Evolutionary conservation across 1,140 invertebrate species (phyloP), one percentile per base, ranked within the genome.

Genomic region (Drosophila ficusphila): DNA sequence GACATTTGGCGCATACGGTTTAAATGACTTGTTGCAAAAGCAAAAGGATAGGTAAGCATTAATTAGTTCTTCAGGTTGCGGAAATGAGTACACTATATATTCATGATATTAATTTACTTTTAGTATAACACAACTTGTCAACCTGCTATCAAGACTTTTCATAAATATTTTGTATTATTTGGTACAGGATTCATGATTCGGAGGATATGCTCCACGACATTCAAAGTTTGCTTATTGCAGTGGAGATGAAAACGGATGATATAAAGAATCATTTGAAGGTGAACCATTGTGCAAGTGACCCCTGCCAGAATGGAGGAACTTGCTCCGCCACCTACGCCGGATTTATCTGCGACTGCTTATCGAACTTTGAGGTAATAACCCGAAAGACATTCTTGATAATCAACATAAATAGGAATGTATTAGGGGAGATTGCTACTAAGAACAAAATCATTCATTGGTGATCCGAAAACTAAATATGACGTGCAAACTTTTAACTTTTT

Each of bases 311-410:
- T 92, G 97, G 96, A 7, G 97, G 95, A 1, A 95, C 94, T 2
- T 98, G 97, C 89, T 92, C 95, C 23, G 95, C 97, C 89, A 83
- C 94, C 16, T 95, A 94, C 53, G 94, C 94, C 64, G 94, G 93
- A 0, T 97, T 94, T 90, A 92, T 94, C n/a, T 98, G 97, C 79
- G 92, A 94, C 34, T 98, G 97, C 91, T 93, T 94, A 1, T 39
- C 91, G 1, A 94, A 94, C 57, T 98, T 96, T 94, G 94, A 97
- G 94, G 97, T 97, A n/a, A n/a, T n/a, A n/a, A n/a, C n/a, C n/a
- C 92, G 91, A 90, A 75, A 14, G 2, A 11, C 5, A 21, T n/a
- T 19, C 18, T 12, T 14, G 29, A 19, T 19, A 31, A 9, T 6
- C 11, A 4, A n/a, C n/a, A n/a, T 12, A 1, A 12, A 57, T 6